Evolutionary conservation across 2,888 invertebrate species (phyloP).

Genomic region (Himalopsyche japonica): DNA sequence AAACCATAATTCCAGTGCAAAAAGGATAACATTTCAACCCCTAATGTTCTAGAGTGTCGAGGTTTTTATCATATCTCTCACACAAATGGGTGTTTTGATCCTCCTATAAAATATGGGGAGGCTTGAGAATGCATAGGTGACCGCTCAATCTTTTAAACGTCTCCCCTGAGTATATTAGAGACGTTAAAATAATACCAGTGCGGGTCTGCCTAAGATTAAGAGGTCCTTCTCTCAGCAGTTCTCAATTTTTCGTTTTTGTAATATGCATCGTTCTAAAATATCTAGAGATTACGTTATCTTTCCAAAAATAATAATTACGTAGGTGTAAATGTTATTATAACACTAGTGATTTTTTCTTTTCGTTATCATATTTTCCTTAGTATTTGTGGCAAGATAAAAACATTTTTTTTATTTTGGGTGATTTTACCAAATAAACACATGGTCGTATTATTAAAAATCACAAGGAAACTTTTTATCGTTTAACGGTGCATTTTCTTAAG

Average conservation of each 20-base stretch:
- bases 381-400: too few species aligned
- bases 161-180: conserved; percentile 16
- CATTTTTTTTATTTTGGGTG: too few species aligned
- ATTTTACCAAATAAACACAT: too few species aligned
- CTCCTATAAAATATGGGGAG: not conserved
- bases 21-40: not conserved
- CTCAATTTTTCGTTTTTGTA: not conserved
- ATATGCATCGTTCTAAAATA: not conserved
- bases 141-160: conserved; percentile 19
- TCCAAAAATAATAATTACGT: too few species aligned
- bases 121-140: conserved; percentile 15
- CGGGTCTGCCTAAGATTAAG: conserved; percentile 5
- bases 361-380: too few species aligned
- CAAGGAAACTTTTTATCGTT: too few species aligned
- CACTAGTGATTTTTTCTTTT: too few species aligned
- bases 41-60: not conserved
- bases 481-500: too few species aligned
- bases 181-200: not conserved
- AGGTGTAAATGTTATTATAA: too few species aligned
- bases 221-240: not conserved
- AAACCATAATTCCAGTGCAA: not conserved
- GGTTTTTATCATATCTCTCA: not conserved
- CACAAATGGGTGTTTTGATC: not conserved
- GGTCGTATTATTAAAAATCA: too few species aligned
- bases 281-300: too few species aligned